These are phyloP conservation scores for Cerastoderma edule DNA, from an alignment of 2,888 invertebrate genomes.

Conservation along the genomic window DNA sequence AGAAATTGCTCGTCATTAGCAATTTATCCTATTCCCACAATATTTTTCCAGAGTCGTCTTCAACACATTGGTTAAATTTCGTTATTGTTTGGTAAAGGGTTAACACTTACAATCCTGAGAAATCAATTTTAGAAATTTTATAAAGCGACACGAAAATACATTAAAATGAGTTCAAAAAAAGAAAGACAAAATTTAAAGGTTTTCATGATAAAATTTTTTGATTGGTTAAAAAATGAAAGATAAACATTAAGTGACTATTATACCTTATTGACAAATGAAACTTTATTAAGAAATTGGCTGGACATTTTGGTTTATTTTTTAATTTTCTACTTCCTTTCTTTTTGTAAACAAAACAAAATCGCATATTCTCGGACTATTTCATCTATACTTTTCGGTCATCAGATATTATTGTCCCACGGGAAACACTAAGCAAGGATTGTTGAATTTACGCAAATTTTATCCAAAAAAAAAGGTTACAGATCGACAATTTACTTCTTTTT, in stretches of 20 bases:
- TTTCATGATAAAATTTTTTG: not conserved
- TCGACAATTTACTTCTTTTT: no score
- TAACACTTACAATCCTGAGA: not conserved
- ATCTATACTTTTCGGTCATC: no score
- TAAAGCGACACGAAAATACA: not conserved
- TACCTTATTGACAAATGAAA: constrained; percentile 32
- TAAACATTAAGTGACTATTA: not conserved
- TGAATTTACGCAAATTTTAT: no score
- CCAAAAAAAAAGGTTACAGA: no score
- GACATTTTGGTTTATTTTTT: not conserved
- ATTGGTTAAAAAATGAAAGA: not conserved
- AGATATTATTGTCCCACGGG: no score
- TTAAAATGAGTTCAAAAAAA: not conserved
- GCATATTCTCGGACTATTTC: no score
- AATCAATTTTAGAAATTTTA: not conserved
- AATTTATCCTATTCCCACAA: not conserved
- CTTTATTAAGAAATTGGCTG: not conserved
- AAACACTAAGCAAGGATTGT: no score
- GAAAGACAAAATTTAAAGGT: not conserved
- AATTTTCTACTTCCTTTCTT: no score
- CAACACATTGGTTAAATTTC: not conserved
- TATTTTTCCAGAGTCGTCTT: not conserved
- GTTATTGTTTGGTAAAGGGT: not conserved
- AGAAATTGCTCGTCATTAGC: no score
- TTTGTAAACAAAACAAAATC: no score